phyloP scores from a whole-genome alignment of 2,888 invertebrate species.

The Elysia crispata region DNA sequence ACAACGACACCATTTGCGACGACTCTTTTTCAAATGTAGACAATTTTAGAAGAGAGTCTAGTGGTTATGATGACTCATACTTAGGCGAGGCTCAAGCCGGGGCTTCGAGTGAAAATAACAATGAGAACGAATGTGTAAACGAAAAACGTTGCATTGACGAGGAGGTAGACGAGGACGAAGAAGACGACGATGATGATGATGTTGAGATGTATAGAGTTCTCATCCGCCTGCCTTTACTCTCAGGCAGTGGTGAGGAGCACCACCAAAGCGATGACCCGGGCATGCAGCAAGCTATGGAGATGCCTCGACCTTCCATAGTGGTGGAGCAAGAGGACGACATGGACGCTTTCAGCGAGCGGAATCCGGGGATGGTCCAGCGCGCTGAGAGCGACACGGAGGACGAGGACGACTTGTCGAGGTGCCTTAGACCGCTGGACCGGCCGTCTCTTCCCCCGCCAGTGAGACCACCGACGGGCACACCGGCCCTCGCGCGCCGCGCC shows the following conservation, averaged over 20 bases:
- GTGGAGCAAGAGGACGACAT: constrained; percentile 80
- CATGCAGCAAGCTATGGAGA: constrained; percentile 62
- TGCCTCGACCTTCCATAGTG: constrained; percentile 64
- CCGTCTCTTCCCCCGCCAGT: constrained; percentile 50
- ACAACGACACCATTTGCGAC: too few species aligned
- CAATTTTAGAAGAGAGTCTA: too few species aligned
- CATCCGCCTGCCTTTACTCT: constrained; percentile 83
- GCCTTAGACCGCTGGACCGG: constrained; percentile 23
- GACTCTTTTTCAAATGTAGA: constrained; percentile 10
- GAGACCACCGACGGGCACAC: constrained; percentile 65
- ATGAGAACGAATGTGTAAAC: background rate
- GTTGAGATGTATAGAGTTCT: constrained; percentile 91
- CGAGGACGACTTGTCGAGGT: constrained; percentile 23
- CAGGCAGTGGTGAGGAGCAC: constrained; percentile 46
- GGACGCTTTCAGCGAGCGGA: constrained; percentile 55
- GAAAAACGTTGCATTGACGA: constrained; percentile 3
- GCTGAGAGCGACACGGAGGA: constrained; percentile 37
- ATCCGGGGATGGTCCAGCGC: constrained; percentile 47
- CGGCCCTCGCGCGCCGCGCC: constrained; percentile 67
- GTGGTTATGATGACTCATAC: background rate
- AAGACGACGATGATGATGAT: constrained; percentile 46
- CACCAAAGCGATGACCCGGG: background rate
- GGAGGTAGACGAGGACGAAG: constrained; percentile 19
- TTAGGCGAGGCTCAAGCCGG: constrained; percentile 2
- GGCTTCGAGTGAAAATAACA: constrained; percentile 4